These are phyloP conservation scores for rabbit (Oryctolagus cuniculus) DNA, from an alignment of 2,113 vertebrate species.

Conservation along the genomic window mOryCun1.1 NC_091443.1:58988001-58988500, in stretches of 20 bases:
- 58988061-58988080: constrained; percentile 55
- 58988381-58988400: constrained; percentile 84
- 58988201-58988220: not conserved
- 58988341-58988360: constrained; percentile 70
- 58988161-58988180: constrained; percentile 26
- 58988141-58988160: constrained; percentile 69
- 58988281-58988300: constrained; percentile 8
- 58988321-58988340: constrained; percentile 68
- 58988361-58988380: constrained; percentile 83
- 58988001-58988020: not conserved
- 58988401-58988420: constrained; percentile 83
- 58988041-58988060: constrained; percentile 43
- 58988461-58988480: constrained; percentile 81
- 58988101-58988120: constrained; percentile 67
- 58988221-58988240: constrained; percentile 58
- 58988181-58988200: constrained; percentile 53
- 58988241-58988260: constrained; percentile 46
- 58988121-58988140: constrained; percentile 77
- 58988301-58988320: constrained; percentile 78
- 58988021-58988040: not conserved
- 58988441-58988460: constrained; percentile 80
- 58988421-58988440: constrained; percentile 77
- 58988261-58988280: not conserved
- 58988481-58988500: constrained; percentile 83
- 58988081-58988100: not conserved